Evolutionary conservation across 2,113 vertebrate species (phyloP).

Genomic region (Hippocampus guttulatus): DNA sequence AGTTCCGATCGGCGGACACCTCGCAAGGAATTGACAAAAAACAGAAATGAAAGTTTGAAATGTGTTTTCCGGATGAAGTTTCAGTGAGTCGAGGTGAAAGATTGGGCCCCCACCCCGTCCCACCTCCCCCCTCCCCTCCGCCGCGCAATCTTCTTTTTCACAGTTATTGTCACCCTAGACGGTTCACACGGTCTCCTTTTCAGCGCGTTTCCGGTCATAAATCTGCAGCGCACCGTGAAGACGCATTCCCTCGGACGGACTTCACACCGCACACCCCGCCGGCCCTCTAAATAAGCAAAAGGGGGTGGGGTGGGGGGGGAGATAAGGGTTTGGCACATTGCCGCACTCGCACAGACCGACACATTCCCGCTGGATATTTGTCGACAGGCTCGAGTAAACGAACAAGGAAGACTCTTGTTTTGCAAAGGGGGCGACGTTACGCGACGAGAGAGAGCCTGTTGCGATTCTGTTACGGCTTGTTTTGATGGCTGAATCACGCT

Average conservation of each 20-base stretch:
- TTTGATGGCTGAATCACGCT: conserved; percentile 50
- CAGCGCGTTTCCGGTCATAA: conserved; percentile 65
- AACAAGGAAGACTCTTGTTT: conserved; percentile 27
- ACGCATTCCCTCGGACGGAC: conserved; percentile 54
- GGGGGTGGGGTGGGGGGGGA: neutral
- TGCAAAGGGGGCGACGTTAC: conserved; percentile 17
- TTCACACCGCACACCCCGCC: conserved; percentile 47
- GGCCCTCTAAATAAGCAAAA: conserved; percentile 26
- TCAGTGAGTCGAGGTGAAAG: conserved; percentile 10
- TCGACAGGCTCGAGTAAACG: conserved; percentile 28
- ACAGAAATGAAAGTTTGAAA: neutral
- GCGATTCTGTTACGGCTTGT: conserved; percentile 27
- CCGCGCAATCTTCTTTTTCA: conserved; percentile 44
- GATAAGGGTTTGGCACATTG: conserved; percentile 35
- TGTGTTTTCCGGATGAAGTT: neutral
- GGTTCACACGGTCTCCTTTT: conserved; percentile 66
- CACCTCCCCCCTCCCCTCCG: neutral
- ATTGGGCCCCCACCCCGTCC: neutral
- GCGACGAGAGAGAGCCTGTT: conserved; percentile 17
- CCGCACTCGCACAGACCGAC: conserved; percentile 13
- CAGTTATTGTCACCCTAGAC: conserved; percentile 63
- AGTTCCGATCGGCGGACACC: no score
- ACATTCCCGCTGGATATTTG: conserved; percentile 22
- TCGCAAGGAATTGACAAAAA: no score
- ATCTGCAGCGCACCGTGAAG: conserved; percentile 63